Base-by-base conservation (phyloP, 2,113 vertebrate genomes). In the Mystacornis crossleyi region DNA sequence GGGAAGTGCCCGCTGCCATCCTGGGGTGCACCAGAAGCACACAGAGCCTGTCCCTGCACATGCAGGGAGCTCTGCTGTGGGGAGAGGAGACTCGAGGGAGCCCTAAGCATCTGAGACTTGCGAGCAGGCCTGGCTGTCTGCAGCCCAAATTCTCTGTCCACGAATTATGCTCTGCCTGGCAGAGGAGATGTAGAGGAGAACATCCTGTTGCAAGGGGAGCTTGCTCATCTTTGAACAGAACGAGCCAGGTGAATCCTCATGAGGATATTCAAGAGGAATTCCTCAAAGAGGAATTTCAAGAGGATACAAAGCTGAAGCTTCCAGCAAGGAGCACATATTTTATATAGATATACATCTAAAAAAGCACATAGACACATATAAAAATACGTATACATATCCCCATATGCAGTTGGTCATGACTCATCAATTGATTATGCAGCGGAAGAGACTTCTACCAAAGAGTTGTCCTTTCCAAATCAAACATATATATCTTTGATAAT, bases 401-500 rank as follows among this genome's bases (percentile, higher is more conserved):
- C 92, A 78, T 93, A 80, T 93, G 91, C 0, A 1, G 47, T 77
- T 81, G 51, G 89, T n/a, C 47, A 4, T 96, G 96, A 97, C 86
- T 96, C 95, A 97, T 87, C 73, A 34, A 94, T 96, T 54, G 95
- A 91, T 94, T 91, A 62, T 90, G 42, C 84, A 96, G 81, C 3
- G 3, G 90, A 96, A 97, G 90, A 79, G 81, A 60, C 55, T 80
- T 72, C 70, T 51, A 88, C 81, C 92, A 28, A 55, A 65, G 85
- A 94, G 58, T 2, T 96, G 92, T 91, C 91, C 95, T 96, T 97
- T 97, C 92, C 92, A 90, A 94, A 94, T 90, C 93, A 83, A 87
- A 92, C 87, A 78, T 40, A 64, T 57, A 57, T 83, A 83, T 93
- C 90, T 94, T 51, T 18, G 79, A 88, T 96, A 94, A 95, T 96